Percentiles rank a stretch among this genome's conserved stretches.
phyloP scores from a whole-genome alignment of 2,888 invertebrate genomes.

The Campoletis raptor region DNA sequence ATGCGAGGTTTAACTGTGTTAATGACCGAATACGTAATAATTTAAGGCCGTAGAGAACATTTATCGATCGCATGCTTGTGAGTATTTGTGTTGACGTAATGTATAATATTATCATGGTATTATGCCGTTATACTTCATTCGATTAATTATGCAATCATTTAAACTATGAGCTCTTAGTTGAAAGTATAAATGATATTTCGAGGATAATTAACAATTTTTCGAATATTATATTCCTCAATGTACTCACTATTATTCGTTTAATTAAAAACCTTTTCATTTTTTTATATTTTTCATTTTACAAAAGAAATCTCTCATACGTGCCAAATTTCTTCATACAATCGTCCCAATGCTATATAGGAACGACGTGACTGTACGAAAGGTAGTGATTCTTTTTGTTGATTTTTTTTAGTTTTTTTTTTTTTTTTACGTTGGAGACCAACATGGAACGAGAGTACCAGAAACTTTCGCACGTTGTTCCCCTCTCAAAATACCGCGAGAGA shows the following conservation, averaged over 20 bases:
- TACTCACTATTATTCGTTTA: neutral
- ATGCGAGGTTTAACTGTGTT: constrained; percentile 51
- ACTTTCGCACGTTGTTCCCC: constrained; percentile 30
- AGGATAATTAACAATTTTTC: neutral
- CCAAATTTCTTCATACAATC: constrained; percentile 18
- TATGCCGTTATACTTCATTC: neutral
- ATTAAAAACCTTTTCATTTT: neutral
- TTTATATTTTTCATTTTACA: neutral
- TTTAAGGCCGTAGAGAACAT: constrained; percentile 35
- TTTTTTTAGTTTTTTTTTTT: constrained; percentile 32
- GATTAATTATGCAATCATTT: neutral
- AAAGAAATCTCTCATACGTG: constrained; percentile 8
- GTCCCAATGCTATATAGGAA: neutral
- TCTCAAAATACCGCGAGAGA: constrained; percentile 34
- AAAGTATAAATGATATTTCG: neutral
- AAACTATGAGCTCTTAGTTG: neutral
- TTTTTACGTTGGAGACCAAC: neutral
- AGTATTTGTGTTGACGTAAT: neutral
- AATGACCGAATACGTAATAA: constrained; percentile 56
- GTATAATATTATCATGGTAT: constrained; percentile 21
- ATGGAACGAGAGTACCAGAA: constrained; percentile 18
- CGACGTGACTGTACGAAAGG: constrained; percentile 13
- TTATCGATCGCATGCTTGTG: constrained; percentile 10
- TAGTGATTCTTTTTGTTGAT: neutral
- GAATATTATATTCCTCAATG: neutral